These are phyloP conservation scores for Meda fulgida DNA, from an alignment of 2,797 vertebrate species.

Conservation along the genomic window DNA sequence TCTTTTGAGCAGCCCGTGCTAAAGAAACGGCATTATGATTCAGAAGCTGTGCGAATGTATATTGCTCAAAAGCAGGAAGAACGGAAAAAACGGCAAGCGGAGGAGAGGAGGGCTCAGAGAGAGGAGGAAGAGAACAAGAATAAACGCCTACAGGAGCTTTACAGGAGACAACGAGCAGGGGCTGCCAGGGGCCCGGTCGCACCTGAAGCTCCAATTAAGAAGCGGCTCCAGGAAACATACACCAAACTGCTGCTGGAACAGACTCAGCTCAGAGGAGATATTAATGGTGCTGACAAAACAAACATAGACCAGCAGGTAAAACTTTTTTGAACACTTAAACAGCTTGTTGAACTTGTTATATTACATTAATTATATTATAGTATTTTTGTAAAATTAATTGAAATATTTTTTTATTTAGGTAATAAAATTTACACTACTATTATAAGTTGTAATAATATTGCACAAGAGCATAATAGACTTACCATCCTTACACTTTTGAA, in stretches of 20 bases:
- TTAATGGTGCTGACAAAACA: neutral
- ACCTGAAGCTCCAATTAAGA: constrained; percentile 75
- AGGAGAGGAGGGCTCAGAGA: constrained; percentile 87
- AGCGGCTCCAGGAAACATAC: constrained; percentile 87
- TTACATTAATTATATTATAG: no score
- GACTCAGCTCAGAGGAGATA: constrained; percentile 76
- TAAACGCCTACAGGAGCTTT: constrained; percentile 92
- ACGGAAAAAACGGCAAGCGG: constrained; percentile 85
- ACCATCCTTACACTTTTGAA: neutral
- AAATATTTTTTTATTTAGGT: neutral
- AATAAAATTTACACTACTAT: neutral
- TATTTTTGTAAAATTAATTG: no score
- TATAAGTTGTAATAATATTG: neutral
- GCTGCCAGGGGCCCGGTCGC: constrained; percentile 70
- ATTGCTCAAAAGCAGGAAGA: constrained; percentile 92
- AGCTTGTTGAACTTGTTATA: neutral
- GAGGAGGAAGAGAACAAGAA: constrained; percentile 90
- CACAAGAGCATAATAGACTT: neutral
- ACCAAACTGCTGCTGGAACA: constrained; percentile 86
- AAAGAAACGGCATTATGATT: constrained; percentile 92
- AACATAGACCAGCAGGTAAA: constrained; percentile 63
- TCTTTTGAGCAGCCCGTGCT: constrained; percentile 71
- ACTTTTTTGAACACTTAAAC: no score
- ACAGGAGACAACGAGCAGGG: constrained; percentile 88
- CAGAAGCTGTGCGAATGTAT: constrained; percentile 89